These are phyloP conservation scores for Drosophila pseudotalamancana DNA, from an alignment of 2,888 invertebrate genomes.

Conservation along the genomic window DNA sequence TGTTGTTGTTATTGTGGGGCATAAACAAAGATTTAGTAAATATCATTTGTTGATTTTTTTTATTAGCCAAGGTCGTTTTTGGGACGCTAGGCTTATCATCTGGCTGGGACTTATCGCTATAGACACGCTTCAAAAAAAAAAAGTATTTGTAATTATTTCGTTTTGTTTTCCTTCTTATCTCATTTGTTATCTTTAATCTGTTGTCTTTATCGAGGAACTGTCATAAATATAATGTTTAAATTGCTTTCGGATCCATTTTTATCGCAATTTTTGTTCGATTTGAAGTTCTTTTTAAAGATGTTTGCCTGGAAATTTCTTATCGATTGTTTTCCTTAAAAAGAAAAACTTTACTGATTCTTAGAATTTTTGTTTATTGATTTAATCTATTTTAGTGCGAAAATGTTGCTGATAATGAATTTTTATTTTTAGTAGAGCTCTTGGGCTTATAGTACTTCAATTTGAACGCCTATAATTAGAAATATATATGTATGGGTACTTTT, in stretches of 20 bases:
- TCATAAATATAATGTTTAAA: conserved; percentile 18
- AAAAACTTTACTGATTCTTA: conserved; percentile 1
- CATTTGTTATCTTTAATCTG: conserved; percentile 27
- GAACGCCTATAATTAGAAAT: too few species aligned
- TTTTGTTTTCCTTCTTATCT: not conserved
- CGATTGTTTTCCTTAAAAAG: not conserved
- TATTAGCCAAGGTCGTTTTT: conserved; percentile 51
- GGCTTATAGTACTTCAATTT: too few species aligned
- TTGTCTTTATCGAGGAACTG: conserved; percentile 14
- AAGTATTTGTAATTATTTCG: conserved; percentile 13
- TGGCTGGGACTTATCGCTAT: conserved; percentile 9
- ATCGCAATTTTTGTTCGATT: conserved; percentile 16
- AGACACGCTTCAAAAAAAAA: too few species aligned
- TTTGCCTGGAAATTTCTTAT: conserved; percentile 15
- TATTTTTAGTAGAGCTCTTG: not conserved
- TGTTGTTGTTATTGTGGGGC: not conserved
- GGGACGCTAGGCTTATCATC: conserved; percentile 38
- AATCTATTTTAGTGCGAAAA: not conserved
- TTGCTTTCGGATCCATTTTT: not conserved
- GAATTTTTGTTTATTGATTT: not conserved
- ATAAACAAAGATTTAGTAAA: conserved; percentile 26
- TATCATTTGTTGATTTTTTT: conserved; percentile 32
- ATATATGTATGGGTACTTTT: too few species aligned
- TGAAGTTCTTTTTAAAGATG: conserved; percentile 3
- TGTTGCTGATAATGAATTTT: conserved; percentile 1